phyloP scores from a whole-genome alignment of 2,113 vertebrate species.

The Melanocharis versteri region DNA sequence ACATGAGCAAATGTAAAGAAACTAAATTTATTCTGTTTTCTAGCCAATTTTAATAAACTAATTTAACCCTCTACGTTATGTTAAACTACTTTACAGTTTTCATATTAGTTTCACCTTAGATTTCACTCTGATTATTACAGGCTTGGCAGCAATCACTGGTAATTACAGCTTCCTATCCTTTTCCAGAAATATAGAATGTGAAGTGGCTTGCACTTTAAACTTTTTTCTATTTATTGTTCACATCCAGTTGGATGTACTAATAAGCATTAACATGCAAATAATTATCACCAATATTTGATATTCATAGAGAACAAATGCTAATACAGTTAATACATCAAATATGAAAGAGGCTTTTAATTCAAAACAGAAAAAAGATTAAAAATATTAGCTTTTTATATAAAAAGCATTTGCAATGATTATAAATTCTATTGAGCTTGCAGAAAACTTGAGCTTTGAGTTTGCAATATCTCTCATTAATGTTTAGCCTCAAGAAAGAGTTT shows the following conservation, averaged over 20 bases:
- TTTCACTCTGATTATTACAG: background rate
- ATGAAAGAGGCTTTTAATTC: slow-evolving; percentile 34
- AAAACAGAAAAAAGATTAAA: slow-evolving; percentile 3
- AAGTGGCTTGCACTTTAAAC: slow-evolving; percentile 25
- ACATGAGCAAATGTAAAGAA: background rate
- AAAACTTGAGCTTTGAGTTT: slow-evolving; percentile 56
- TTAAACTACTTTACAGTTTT: background rate
- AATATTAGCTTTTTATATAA: slow-evolving; percentile 36
- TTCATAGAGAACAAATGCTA: slow-evolving; percentile 45
- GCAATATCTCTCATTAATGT: slow-evolving; percentile 52
- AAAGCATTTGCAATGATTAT: slow-evolving; percentile 37
- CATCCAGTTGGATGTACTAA: slow-evolving; percentile 30
- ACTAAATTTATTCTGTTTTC: background rate
- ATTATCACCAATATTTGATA: slow-evolving; percentile 46
- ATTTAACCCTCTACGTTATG: background rate
- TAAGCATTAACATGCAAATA: slow-evolving; percentile 60
- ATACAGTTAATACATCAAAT: slow-evolving; percentile 38
- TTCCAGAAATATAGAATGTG: background rate
- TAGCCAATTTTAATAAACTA: background rate
- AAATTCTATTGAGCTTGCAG: slow-evolving; percentile 50
- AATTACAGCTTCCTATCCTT: slow-evolving; percentile 16
- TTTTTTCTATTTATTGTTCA: slow-evolving; percentile 47
- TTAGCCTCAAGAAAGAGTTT: slow-evolving; percentile 60
- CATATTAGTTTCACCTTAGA: slow-evolving; percentile 10
- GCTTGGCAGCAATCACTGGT: background rate